Evolutionary conservation across 2,888 invertebrate species (phyloP).

Genomic region (Lasioglossum lativentre): DNA sequence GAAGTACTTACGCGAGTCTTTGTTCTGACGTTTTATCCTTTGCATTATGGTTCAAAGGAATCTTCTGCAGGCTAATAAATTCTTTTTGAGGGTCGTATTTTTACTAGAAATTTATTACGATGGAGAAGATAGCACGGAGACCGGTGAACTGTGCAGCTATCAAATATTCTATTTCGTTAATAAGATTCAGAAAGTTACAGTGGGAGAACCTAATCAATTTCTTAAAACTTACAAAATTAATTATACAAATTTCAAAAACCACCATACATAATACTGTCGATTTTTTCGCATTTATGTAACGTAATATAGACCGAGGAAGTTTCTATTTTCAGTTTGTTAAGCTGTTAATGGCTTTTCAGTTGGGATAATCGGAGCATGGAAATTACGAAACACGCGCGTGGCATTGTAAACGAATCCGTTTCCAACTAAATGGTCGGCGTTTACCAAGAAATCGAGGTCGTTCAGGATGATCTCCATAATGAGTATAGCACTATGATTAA

Average conservation of each 20-base stretch:
- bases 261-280: background rate
- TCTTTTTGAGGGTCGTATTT: background rate
- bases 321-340: background rate
- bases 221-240: too few species aligned
- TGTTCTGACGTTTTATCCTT: background rate
- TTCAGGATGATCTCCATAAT: slow-evolving; percentile 5
- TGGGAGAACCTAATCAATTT: too few species aligned
- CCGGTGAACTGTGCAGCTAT: background rate
- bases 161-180: background rate
- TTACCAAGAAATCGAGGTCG: slow-evolving; percentile 11
- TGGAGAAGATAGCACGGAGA: background rate
- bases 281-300: background rate
- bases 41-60: background rate
- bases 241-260: too few species aligned
- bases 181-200: background rate
- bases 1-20: background rate
- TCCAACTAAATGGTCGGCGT: background rate
- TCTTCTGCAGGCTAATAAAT: background rate
- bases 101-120: background rate
- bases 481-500: slow-evolving; percentile 3
- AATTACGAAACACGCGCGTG: background rate
- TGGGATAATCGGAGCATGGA: background rate
- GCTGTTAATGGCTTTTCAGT: background rate
- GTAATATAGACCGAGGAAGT: background rate
- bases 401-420: background rate